A percentile compares a stretch with the other conserved stretches of the same genome.
phyloP scores from a whole-genome alignment of 2,113 vertebrate genomes.

The Daboia siamensis region DNA sequence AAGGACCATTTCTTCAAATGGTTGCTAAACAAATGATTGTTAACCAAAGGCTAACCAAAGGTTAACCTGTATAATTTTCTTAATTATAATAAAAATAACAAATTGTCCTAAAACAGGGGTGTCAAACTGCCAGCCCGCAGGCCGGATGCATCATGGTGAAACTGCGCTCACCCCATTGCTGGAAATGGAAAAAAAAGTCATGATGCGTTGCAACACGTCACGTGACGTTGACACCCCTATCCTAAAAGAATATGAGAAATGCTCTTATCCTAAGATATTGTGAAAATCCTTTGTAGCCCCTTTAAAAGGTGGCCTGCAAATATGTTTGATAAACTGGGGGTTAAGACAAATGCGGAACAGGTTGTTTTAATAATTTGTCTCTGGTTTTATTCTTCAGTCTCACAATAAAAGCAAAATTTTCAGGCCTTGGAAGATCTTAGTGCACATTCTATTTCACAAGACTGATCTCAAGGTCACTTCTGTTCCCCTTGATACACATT shows the following conservation, averaged over 20 bases:
- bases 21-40: too few relatives aligned
- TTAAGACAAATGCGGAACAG: not conserved
- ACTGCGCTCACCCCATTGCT: too few relatives aligned
- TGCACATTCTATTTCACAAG: not conserved
- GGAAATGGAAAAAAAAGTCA: too few relatives aligned
- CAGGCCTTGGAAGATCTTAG: not conserved
- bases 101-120: too few relatives aligned
- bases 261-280: not conserved
- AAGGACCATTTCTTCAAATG: too few relatives aligned
- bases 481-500: not conserved
- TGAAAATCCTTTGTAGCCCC: not conserved
- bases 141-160: too few relatives aligned
- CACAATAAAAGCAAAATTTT: not conserved
- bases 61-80: too few relatives aligned
- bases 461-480: not conserved
- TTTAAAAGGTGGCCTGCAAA: not conserved
- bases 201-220: too few relatives aligned
- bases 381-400: not conserved
- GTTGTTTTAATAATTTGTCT: not conserved
- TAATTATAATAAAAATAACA: too few relatives aligned
- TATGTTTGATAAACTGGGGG: not conserved
- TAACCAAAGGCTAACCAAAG: too few relatives aligned
- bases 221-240: too few relatives aligned
- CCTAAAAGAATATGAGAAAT: not conserved
- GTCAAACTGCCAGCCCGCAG: too few relatives aligned